Conservation (phyloP, 35 echinoderm and acorn worm species). For the Patiria miniata region DNA sequence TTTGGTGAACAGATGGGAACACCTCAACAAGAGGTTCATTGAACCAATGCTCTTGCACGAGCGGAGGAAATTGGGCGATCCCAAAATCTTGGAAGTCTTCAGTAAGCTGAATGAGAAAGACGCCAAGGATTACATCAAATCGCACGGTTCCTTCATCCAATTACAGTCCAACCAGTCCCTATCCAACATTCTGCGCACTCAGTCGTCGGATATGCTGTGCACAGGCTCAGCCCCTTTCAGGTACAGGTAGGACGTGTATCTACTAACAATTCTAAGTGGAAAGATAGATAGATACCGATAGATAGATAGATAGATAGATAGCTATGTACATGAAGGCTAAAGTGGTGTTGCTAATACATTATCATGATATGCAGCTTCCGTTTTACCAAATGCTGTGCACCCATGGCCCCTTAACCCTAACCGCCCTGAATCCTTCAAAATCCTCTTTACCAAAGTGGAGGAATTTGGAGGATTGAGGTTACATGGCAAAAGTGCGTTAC, state of each 20-base stretch:
- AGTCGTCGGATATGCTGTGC: conserved; percentile 7
- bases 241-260: not conserved
- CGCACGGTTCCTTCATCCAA: not conserved
- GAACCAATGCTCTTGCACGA: conserved; percentile 64
- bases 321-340: no score
- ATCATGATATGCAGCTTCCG: no score
- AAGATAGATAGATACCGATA: no score
- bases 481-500: no score
- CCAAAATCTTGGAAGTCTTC: conserved; percentile 79
- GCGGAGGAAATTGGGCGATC: conserved; percentile 30
- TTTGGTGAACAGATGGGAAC: conserved; percentile 63
- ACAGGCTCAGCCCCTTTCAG: not conserved
- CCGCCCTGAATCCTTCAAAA: no score
- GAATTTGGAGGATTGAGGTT: no score
- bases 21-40: conserved; percentile 64
- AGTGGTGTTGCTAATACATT: no score
- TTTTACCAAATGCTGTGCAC: no score
- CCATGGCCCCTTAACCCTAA: no score
- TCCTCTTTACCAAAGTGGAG: no score
- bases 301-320: no score
- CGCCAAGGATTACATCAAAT: conserved; percentile 68
- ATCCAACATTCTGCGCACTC: not conserved
- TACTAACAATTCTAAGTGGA: no score
- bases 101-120: conserved; percentile 76
- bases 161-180: not conserved